Evolutionary conservation across 2,113 vertebrate genomes (phyloP).

Genomic region (Sylvietta virens): DNA sequence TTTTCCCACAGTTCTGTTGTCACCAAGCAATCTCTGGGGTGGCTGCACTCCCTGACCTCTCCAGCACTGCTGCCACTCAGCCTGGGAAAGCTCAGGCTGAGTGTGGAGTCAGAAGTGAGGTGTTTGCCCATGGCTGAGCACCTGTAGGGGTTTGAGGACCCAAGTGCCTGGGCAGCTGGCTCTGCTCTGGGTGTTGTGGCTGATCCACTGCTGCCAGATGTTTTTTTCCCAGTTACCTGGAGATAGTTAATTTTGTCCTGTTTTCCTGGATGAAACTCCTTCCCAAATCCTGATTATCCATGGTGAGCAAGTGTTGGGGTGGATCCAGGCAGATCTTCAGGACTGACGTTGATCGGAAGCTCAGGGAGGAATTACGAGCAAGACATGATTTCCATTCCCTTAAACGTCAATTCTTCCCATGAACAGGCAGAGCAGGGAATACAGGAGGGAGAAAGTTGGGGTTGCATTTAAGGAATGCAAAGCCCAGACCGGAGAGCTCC

Average conservation of each 20-base stretch:
- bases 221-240: not conserved
- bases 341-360: not conserved
- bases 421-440: not conserved
- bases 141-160: not conserved
- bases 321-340: not conserved
- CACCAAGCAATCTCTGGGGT: rapidly evolving
- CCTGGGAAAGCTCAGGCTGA: not conserved
- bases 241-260: not conserved
- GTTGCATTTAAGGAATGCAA: not conserved
- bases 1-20: not conserved
- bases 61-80: not conserved
- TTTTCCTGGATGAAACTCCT: not conserved
- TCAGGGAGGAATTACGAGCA: rapidly evolving
- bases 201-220: not conserved
- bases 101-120: not conserved
- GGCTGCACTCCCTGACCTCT: rapidly evolving
- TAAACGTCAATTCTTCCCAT: not conserved
- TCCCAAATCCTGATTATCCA: not conserved
- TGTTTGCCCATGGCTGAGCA: not conserved
- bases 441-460: not conserved
- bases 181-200: not conserved
- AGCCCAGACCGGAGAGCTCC: not conserved
- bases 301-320: not conserved
- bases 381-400: not conserved
- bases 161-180: not conserved